These are phyloP conservation scores for Coelinius sp. DNA, from an alignment of 2,888 invertebrate species.

Conservation along the genomic window DNA sequence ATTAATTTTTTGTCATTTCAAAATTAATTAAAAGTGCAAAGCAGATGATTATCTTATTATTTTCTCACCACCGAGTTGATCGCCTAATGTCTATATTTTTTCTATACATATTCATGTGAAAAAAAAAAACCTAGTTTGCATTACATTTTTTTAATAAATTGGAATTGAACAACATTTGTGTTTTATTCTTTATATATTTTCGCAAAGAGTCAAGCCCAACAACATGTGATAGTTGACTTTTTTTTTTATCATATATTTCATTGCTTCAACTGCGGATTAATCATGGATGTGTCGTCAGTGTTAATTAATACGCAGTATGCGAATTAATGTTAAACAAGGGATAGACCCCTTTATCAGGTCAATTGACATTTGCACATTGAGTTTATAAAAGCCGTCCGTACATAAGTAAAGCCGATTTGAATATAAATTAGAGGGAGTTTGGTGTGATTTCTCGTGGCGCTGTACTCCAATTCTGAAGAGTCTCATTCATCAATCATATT, in stretches of 20 bases:
- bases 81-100: constrained; percentile 13
- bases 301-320: background rate
- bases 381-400: background rate
- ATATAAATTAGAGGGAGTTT: background rate
- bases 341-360: background rate
- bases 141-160: constrained; percentile 25
- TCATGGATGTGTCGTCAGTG: too few species aligned
- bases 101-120: constrained; percentile 19
- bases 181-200: background rate
- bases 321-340: background rate
- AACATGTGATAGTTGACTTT: too few species aligned
- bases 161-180: background rate
- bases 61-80: background rate
- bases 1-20: background rate
- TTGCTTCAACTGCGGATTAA: too few species aligned
- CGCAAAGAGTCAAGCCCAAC: too few species aligned
- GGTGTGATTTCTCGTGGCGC: background rate
- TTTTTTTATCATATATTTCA: too few species aligned
- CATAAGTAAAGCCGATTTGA: too few species aligned
- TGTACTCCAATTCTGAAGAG: background rate
- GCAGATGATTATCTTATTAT: background rate
- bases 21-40: background rate
- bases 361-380: background rate
- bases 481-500: background rate
- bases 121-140: background rate